phyloP scores from a whole-genome alignment of 2,888 invertebrate species.

The Sinhomidia bicolor region DNA sequence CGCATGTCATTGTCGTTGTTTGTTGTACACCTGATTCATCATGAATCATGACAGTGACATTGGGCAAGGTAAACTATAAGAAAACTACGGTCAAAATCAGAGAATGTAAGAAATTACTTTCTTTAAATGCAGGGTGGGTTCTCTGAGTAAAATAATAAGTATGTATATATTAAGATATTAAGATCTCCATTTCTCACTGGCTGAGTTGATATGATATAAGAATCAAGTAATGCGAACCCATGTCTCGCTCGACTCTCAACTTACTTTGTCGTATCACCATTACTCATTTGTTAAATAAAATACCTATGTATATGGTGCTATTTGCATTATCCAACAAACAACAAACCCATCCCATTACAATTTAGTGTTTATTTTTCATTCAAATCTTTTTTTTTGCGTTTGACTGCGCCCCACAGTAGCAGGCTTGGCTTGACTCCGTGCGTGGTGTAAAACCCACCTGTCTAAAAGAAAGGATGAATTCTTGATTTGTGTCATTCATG shows the following conservation, averaged over 20 bases:
- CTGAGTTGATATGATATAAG: neutral
- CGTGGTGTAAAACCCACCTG: too few relatives aligned
- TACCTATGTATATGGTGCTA: neutral
- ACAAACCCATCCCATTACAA: too few relatives aligned
- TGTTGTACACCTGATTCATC: neutral
- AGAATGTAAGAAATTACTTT: constrained; percentile 11
- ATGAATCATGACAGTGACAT: constrained; percentile 64
- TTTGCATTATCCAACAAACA: neutral
- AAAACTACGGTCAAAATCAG: constrained; percentile 7
- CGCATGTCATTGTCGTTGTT: neutral
- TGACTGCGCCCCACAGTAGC: neutral
- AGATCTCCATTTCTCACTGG: too few relatives aligned
- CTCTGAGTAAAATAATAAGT: too few relatives aligned
- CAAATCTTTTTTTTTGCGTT: constrained; percentile 5
- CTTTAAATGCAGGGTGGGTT: neutral
- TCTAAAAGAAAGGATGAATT: too few relatives aligned
- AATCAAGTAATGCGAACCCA: neutral
- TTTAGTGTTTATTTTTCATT: too few relatives aligned
- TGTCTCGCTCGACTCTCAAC: too few relatives aligned
- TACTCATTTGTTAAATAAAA: neutral
- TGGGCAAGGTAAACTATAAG: constrained; percentile 63
- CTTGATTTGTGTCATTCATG: too few relatives aligned
- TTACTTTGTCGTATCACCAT: neutral
- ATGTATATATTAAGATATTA: too few relatives aligned
- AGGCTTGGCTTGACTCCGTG: too few relatives aligned